Conservation (phyloP, 1,140 invertebrate genomes). For the Orchestia grillus region DNA sequence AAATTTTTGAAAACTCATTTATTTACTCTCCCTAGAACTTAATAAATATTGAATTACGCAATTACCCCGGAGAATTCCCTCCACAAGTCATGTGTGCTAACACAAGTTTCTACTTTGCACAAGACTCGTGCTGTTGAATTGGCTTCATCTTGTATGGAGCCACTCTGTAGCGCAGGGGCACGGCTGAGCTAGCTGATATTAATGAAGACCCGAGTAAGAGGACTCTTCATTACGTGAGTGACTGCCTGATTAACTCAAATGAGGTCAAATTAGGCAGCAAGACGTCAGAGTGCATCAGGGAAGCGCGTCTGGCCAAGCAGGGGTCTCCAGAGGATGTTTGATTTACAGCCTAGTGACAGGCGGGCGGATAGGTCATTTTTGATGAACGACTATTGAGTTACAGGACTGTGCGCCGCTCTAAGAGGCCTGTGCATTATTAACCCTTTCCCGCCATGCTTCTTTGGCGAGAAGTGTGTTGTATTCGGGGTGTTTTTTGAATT, state of each 20-base stretch:
- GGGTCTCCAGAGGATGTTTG: too few species aligned
- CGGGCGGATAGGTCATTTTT: background rate
- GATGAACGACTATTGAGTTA: background rate
- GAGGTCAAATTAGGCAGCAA: constrained; percentile 23
- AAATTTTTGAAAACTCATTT: too few species aligned
- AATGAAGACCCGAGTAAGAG: background rate
- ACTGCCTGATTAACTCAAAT: constrained; percentile 19
- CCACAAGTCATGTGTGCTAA: too few species aligned
- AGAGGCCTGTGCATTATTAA: too few species aligned
- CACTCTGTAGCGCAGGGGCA: background rate
- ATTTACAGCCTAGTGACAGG: too few species aligned
- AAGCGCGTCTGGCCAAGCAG: background rate
- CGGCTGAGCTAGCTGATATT: background rate
- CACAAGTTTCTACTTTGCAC: background rate
- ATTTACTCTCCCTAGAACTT: too few species aligned
- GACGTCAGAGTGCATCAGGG: background rate
- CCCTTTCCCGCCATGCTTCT: too few species aligned
- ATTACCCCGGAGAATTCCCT: too few species aligned
- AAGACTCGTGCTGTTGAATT: background rate
- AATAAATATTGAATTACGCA: too few species aligned
- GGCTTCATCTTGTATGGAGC: background rate
- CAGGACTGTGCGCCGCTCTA: background rate
- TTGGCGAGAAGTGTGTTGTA: too few species aligned
- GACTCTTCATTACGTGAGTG: background rate
- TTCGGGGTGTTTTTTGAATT: too few species aligned